A percentile compares a stretch with the other conserved stretches of the same genome.
Conservation (phyloP, 2,113 vertebrate genomes). For the Corythaixoides concolor region DNA sequence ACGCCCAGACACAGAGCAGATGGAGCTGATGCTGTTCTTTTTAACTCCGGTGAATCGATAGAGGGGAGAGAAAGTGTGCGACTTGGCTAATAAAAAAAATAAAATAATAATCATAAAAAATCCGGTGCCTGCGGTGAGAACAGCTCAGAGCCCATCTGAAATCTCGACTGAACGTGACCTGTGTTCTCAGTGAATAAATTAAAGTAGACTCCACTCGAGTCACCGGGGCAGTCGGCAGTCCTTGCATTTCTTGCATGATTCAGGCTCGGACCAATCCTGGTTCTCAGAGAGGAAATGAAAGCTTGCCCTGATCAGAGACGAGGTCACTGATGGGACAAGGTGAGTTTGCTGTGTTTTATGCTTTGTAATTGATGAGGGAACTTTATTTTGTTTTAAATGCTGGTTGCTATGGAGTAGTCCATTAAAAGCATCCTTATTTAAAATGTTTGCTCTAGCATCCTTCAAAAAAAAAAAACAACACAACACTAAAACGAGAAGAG, state of each 20-base stretch:
- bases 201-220: neutral
- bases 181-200: constrained; percentile 10
- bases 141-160: neutral
- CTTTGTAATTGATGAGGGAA: neutral
- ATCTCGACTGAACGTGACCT: neutral
- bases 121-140: neutral
- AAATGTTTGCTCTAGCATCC: neutral
- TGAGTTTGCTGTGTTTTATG: constrained; percentile 2
- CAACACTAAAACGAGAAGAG: neutral
- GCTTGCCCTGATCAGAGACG: neutral
- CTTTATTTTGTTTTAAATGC: neutral
- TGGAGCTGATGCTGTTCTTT: neutral
- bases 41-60: neutral
- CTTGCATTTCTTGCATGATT: neutral
- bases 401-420: neutral
- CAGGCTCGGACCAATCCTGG: neutral
- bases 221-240: neutral
- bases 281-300: neutral
- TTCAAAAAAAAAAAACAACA: neutral
- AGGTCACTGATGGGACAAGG: constrained; percentile 33
- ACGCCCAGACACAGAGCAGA: neutral
- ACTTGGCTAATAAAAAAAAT: neutral
- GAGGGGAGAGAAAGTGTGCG: neutral
- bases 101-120: neutral
- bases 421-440: neutral